Evolutionary conservation across 1,140 invertebrate genomes (phyloP), one percentile per base, ranked within the genome.

Genomic region (Drosophila parabipectinata): DNA sequence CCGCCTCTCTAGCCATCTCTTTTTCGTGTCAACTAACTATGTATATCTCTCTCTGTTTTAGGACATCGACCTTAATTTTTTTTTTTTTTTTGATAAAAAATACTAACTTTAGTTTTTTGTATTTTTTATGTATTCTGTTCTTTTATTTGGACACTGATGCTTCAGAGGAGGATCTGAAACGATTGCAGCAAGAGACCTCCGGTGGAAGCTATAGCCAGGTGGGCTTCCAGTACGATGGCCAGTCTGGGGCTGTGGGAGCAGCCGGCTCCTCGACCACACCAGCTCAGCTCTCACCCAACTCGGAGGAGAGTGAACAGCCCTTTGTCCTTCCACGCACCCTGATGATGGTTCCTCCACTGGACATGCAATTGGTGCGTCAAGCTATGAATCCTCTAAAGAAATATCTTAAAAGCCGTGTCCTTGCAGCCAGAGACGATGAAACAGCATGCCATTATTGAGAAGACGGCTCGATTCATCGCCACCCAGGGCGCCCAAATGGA

Each of bases 401-500:
- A 21, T 21, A 21, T 21, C 21, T 21, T 21, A 2, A 21, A 21
- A 4, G 6, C 18, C 18, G 4, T n/a, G 4, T 4, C 4, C 54
- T 75, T 79, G 81, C 92, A 99, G 97, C 98, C 98, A n/a, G 95
- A 96, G 72, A 97, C 96, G 5, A 94, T 96, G 81, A 99, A 99
- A 90, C 94, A 97, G 75, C 97, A 99, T 92, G 95, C 96, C 4
- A 97, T 99, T 55, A 99, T 99, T 85, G 97, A 98, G 90, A 99
- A 98, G 93, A 99, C 99, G 0, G 98, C 98, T 0, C 93, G 95
- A 52, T 99, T 99, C 93, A 97, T 99, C 71, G 96, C 96, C 64
- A 93, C 94, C 45, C 98, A 99, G 92, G 98, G 98, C 0, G 94
- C 95, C 30, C 99, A 99, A 93, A 99, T 99, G 98, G 98, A 99